These are phyloP conservation scores for Patiria miniata DNA, from an alignment of 35 echinoderm and acorn worm genomes.

Conservation along the genomic window DNA sequence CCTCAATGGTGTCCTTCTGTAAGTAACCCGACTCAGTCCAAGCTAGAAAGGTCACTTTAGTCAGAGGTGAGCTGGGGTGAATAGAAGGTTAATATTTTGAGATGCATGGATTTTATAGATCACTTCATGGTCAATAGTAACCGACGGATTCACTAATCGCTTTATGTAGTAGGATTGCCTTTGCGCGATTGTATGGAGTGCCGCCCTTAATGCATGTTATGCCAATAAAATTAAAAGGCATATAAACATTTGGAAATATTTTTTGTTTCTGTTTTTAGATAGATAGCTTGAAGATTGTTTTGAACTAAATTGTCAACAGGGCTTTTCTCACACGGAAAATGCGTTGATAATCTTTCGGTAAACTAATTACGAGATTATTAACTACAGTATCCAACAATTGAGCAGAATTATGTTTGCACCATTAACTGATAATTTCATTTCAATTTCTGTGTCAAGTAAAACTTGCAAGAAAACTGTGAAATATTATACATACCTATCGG, in stretches of 20 bases:
- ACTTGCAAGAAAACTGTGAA: neutral
- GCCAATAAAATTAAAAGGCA: no score
- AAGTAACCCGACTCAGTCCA: neutral
- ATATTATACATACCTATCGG: neutral
- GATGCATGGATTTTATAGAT: neutral
- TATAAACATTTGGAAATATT: no score
- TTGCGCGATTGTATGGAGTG: no score
- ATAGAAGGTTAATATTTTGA: neutral
- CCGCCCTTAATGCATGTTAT: no score
- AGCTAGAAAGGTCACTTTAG: neutral
- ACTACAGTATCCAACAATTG: neutral
- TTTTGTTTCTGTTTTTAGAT: neutral
- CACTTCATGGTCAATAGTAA: neutral
- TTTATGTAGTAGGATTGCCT: no score
- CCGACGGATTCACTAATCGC: neutral
- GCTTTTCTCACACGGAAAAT: no score
- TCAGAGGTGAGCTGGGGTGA: neutral
- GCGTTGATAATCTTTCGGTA: no score
- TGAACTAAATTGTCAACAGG: no score
- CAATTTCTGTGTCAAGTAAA: neutral
- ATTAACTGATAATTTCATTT: neutral
- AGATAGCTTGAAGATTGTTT: no score
- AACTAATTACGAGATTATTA: neutral
- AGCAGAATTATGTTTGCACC: neutral
- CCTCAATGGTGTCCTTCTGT: neutral